A percentile compares a stretch with the other conserved stretches of the same genome.
These are phyloP conservation scores for Lophius americanus DNA, from an alignment of 2,797 vertebrate species.

Conservation along the genomic window DNA sequence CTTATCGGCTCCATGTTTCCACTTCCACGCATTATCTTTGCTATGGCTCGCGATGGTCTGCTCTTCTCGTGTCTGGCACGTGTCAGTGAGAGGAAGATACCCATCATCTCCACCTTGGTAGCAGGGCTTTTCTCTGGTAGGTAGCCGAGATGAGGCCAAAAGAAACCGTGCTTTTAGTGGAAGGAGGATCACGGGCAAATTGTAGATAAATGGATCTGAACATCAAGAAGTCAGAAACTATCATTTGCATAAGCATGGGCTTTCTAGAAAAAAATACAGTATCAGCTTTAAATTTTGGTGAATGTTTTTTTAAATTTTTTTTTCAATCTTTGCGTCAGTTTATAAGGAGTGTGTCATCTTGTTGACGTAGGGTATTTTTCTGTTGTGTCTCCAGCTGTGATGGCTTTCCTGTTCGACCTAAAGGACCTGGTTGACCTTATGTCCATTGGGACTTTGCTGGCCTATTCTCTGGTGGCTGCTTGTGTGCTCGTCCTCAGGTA, in stretches of 20 bases:
- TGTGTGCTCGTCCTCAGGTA: constrained; percentile 96
- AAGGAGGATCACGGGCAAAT: constrained; percentile 42
- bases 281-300: not conserved
- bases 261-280: no score
- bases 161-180: constrained; percentile 48
- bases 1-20: constrained; percentile 84
- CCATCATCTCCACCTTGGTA: constrained; percentile 70
- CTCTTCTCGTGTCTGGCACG: constrained; percentile 77
- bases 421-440: constrained; percentile 97
- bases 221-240: no score
- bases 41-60: constrained; percentile 79
- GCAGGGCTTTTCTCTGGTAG: constrained; percentile 79
- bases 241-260: no score
- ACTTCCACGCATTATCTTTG: constrained; percentile 79
- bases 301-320: not conserved
- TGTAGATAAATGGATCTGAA: no score
- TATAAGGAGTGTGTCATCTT: not conserved
- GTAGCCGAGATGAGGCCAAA: constrained; percentile 42
- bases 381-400: constrained; percentile 82
- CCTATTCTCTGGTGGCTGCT: constrained; percentile 95
- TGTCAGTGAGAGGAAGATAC: constrained; percentile 76
- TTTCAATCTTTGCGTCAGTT: not conserved
- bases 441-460: constrained; percentile 96
- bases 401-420: constrained; percentile 96
- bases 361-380: constrained; percentile 5